Conservation (phyloP, 2,797 vertebrate genomes). For the Acrossocheilus fasciatus region DNA sequence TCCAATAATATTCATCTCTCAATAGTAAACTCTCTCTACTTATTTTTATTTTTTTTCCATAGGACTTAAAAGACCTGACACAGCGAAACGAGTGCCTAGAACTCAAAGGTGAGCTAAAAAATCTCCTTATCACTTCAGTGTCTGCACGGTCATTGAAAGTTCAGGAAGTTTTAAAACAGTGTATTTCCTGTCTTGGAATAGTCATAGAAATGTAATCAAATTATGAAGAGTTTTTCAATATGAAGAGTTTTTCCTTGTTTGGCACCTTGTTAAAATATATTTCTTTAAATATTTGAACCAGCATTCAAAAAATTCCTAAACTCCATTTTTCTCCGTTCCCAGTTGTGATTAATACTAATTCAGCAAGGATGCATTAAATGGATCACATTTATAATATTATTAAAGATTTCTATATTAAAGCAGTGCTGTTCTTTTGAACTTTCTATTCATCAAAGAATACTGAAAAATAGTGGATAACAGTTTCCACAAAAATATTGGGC, state of each 20-base stretch:
- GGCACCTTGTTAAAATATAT: neutral
- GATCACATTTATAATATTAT: no score
- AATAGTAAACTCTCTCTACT: neutral
- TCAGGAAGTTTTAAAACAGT: neutral
- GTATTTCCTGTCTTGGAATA: neutral
- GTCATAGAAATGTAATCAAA: neutral
- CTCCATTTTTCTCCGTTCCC: neutral
- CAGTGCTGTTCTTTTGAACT: neutral
- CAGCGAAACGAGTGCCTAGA: slow-evolving; percentile 92
- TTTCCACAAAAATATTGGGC: no score
- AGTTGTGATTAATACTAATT: neutral
- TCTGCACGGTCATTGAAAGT: neutral
- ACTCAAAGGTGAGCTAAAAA: slow-evolving; percentile 86
- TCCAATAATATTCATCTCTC: neutral
- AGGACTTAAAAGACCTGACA: slow-evolving; percentile 91
- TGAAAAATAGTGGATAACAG: neutral
- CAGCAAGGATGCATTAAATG: neutral
- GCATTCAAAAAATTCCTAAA: neutral
- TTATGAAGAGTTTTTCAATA: neutral
- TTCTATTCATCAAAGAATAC: neutral
- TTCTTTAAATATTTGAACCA: neutral
- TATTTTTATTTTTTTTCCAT: slow-evolving; percentile 35
- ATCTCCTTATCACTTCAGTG: neutral
- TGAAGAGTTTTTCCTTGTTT: neutral
- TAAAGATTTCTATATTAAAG: no score